Conservation (phyloP, 2,113 vertebrate species). For the Lepidothrix coronata region DNA sequence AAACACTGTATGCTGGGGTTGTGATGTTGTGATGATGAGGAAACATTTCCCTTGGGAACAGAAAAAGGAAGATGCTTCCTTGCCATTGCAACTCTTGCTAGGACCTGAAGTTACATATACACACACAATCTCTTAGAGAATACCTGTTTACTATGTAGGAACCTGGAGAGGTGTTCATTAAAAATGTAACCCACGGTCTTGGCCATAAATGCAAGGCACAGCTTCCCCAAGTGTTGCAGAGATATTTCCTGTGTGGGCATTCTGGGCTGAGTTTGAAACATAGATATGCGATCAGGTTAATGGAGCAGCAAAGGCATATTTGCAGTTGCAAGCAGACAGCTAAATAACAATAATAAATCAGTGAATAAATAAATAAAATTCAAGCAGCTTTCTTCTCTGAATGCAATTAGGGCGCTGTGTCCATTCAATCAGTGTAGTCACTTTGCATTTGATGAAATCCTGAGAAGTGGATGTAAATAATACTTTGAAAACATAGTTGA, state of each 20-base stretch:
- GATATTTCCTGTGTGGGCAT: neutral
- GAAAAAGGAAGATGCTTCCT: neutral
- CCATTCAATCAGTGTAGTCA: neutral
- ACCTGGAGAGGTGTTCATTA: neutral
- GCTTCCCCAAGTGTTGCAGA: neutral
- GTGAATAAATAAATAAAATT: conserved; percentile 25
- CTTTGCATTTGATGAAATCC: conserved; percentile 41
- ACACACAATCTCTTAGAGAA: neutral
- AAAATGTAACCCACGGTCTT: neutral
- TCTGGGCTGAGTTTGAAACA: neutral
- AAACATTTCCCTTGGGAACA: neutral
- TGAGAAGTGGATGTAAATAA: neutral
- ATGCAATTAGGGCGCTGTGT: neutral
- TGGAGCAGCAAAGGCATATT: conserved; percentile 3
- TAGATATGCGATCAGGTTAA: conserved; percentile 1
- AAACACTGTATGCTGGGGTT: neutral
- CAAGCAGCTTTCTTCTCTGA: neutral
- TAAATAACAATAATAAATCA: conserved; percentile 55
- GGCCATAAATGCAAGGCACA: neutral
- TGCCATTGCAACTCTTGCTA: neutral
- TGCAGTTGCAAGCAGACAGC: conserved; percentile 23
- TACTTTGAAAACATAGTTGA: neutral
- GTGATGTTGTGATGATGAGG: neutral
- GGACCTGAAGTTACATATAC: neutral
- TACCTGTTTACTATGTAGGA: neutral